These are phyloP conservation scores for mouse (Mus musculus) DNA, from an alignment of 2,113 vertebrate genomes.

Conservation along the genomic window GRCm39 chr4:122912501-122913000, in stretches of 20 bases:
- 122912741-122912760: background rate
- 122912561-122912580: background rate
- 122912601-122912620: fast-evolving
- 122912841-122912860: background rate
- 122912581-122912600: background rate
- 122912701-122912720: background rate
- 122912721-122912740: background rate
- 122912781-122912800: background rate
- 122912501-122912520: background rate
- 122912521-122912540: background rate
- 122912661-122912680: background rate
- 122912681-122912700: background rate
- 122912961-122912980: background rate
- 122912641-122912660: background rate
- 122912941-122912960: background rate
- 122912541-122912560: background rate
- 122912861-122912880: background rate
- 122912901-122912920: background rate
- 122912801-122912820: background rate
- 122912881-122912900: background rate
- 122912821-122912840: background rate
- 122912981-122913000: background rate
- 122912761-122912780: background rate
- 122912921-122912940: background rate
- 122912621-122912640: background rate